A percentile compares a stretch with the other conserved stretches of the same genome.
Conservation (phyloP, 2,113 vertebrate species). For the Gila orcuttii region DNA sequence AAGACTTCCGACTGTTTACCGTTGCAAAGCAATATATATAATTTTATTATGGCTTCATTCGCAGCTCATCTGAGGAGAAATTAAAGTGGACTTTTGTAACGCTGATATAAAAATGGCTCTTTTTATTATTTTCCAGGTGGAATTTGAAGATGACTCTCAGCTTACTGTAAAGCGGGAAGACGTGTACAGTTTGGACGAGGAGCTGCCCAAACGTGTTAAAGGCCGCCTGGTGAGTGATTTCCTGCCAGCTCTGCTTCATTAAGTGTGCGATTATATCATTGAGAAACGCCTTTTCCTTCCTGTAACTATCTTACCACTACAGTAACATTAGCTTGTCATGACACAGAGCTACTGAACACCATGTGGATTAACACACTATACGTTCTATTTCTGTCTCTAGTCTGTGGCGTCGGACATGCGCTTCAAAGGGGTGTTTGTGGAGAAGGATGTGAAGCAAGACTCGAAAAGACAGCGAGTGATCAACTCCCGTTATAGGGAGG, state of each 20-base stretch:
- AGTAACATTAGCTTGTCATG: neutral
- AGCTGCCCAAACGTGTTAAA: conserved; percentile 95
- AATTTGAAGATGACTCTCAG: conserved; percentile 96
- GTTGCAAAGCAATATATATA: neutral
- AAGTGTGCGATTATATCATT: neutral
- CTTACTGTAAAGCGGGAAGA: conserved; percentile 91
- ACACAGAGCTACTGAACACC: neutral
- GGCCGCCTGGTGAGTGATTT: conserved; percentile 84
- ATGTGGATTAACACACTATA: neutral
- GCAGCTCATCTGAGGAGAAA: neutral
- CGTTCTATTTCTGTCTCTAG: conserved; percentile 65
- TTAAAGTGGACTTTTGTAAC: neutral
- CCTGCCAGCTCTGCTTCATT: neutral
- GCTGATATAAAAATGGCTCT: neutral
- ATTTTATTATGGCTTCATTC: neutral
- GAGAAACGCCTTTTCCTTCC: neutral
- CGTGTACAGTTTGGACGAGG: conserved; percentile 91
- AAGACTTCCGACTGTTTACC: neutral
- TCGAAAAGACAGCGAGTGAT: conserved; percentile 95
- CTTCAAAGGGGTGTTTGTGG: conserved; percentile 91
- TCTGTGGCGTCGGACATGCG: conserved; percentile 98
- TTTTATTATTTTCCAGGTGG: conserved; percentile 78
- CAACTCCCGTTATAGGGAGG: conserved; percentile 95
- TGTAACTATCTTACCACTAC: neutral
- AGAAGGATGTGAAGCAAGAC: conserved; percentile 89